phyloP scores from a whole-genome alignment of 2,797 vertebrate species.

The Lagocephalus sceleratus region DNA sequence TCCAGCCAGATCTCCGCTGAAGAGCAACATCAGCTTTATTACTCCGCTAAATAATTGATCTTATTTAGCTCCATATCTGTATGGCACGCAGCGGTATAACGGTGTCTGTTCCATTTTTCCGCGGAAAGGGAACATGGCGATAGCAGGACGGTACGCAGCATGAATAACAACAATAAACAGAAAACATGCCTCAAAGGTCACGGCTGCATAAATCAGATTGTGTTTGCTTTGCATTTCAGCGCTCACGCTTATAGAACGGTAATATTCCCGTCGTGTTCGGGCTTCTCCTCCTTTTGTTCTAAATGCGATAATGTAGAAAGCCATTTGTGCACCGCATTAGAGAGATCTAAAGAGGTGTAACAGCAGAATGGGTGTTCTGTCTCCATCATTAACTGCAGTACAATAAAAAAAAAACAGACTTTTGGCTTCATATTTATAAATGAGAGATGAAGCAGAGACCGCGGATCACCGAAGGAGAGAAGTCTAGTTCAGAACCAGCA shows the following conservation, averaged over 20 bases:
- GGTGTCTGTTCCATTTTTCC: constrained; percentile 1
- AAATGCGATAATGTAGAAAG: constrained; percentile 18
- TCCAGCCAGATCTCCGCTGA: constrained; percentile 43
- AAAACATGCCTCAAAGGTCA: constrained; percentile 50
- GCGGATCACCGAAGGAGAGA: constrained; percentile 56
- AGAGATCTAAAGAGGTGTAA: constrained; percentile 15
- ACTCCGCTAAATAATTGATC: constrained; percentile 74
- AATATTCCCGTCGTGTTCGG: constrained; percentile 23
- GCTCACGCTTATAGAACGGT: constrained; percentile 14
- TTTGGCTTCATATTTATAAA: constrained; percentile 32
- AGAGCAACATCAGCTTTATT: constrained; percentile 79
- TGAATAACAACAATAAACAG: constrained; percentile 36
- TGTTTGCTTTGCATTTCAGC: constrained; percentile 13
- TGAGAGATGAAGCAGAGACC: constrained; percentile 33
- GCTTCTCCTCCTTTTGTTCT: constrained; percentile 4
- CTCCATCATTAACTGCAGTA: constrained; percentile 21
- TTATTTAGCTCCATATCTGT: constrained; percentile 61
- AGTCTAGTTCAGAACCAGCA: no score
- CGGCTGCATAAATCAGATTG: constrained; percentile 21
- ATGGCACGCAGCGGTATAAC: constrained; percentile 15
- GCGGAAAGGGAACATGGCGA: constrained; percentile 8
- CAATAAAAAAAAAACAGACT: constrained; percentile 34
- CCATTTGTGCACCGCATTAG: constrained; percentile 9
- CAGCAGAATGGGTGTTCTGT: constrained; percentile 25
- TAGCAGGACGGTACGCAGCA: not conserved